A percentile compares a stretch with the other conserved stretches of the same genome.
These are phyloP conservation scores for Todus mexicanus DNA, from an alignment of 2,797 vertebrate species.

Conservation along the genomic window DNA sequence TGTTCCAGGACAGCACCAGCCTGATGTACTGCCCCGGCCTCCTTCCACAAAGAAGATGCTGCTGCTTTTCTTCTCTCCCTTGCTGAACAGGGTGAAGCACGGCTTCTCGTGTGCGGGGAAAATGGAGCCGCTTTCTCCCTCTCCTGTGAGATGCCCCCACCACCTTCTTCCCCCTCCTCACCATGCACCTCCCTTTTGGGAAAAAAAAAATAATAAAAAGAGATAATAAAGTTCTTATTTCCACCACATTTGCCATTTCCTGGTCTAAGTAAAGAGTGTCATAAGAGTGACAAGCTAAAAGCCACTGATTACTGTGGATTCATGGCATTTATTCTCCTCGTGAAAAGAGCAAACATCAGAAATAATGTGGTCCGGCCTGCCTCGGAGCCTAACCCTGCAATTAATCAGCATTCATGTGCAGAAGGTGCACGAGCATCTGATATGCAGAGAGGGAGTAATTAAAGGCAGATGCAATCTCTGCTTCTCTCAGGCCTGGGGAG, in stretches of 20 bases:
- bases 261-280: conserved; percentile 73
- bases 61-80: background rate
- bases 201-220: background rate
- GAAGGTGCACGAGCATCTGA: conserved; percentile 73
- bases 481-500: conserved; percentile 32
- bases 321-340: conserved; percentile 70
- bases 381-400: conserved; percentile 72
- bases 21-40: accelerated
- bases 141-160: background rate
- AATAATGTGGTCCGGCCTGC: conserved; percentile 71
- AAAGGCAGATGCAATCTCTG: conserved; percentile 68
- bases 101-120: background rate
- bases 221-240: conserved; percentile 74
- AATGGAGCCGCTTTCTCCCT: background rate
- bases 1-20: background rate
- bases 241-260: conserved; percentile 74
- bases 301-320: conserved; percentile 74
- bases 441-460: conserved; percentile 68
- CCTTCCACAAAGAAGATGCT: background rate
- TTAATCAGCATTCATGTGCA: conserved; percentile 74
- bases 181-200: conserved; percentile 29
- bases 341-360: conserved; percentile 74
- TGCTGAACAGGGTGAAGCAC: background rate
- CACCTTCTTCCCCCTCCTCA: conserved; percentile 16
- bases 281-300: conserved; percentile 75